Base-by-base conservation (phyloP, 2,888 invertebrate genomes). In the Noctua janthina region DNA sequence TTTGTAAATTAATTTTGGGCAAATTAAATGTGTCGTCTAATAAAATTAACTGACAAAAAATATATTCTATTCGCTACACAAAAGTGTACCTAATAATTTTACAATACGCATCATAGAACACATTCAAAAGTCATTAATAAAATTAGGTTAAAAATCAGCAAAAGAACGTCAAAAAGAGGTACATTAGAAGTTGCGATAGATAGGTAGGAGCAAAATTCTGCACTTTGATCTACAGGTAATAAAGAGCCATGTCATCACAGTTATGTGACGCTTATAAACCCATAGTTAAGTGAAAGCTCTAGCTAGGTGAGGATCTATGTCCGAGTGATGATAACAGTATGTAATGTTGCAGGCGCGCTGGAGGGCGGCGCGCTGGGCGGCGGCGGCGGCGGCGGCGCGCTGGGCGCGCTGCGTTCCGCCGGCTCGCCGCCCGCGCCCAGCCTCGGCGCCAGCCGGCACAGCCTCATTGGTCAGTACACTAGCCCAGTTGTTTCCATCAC, bases 391-490 rank as follows among this genome's bases (percentile, higher is more conserved):
- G 96, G 95, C 95, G 96, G 95, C 94, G 96, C 94, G 94, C 93
- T 95, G 89, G 94, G 92, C 94, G 96, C 96, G 95, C 96, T 96
- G 95, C 96, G 96, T 85, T 94, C 96, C 93, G 94, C 96, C 95
- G 95, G 94, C 95, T 96, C 96, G 95, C 97, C 96, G 96, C 96
- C 95, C 96, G 96, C 96, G 95, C 95, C 95, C 95, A 96, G 96
- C 93, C 96, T 97, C 91, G 95, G 95, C 93, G 96, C 96, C 95
- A 96, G 96, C 93, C 96, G 96, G 94, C 96, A 96, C 95, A 96
- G 96, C 92, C 96, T 96, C 94, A 96, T 96, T 92, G 96, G 96
- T 97, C 89, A 92, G 92, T 90, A 67, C 67, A 67, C n/a, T 49
- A 35, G 17, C 23, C 72, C 59, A n/a, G 23, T 23, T 62, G 39